Conservation (phyloP, 2,888 invertebrate genomes). For the Malacosoma neustria region DNA sequence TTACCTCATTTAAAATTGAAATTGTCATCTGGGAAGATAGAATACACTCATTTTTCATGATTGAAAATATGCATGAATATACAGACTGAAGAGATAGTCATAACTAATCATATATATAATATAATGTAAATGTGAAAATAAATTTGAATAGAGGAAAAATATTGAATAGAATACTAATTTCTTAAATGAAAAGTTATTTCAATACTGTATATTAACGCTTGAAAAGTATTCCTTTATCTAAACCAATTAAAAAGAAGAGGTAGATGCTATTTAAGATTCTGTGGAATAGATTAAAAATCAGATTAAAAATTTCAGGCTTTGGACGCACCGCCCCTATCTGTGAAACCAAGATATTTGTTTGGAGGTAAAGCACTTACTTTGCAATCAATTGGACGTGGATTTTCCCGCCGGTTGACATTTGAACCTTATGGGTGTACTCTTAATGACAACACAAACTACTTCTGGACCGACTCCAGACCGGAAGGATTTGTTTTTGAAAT, state of each 20-base stretch:
- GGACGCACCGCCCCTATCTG: constrained; percentile 55
- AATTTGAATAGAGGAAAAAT: constrained; percentile 5
- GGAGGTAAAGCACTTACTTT: constrained; percentile 79
- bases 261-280: neutral
- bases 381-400: constrained; percentile 82
- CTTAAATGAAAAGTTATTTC: too few relatives aligned
- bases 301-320: constrained; percentile 49
- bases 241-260: too few relatives aligned
- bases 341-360: constrained; percentile 76
- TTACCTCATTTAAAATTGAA: constrained; percentile 7
- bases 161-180: constrained; percentile 1
- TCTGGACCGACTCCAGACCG: constrained; percentile 85
- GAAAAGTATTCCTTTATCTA: too few relatives aligned
- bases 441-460: constrained; percentile 81
- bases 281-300: constrained; percentile 24
- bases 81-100: constrained; percentile 34
- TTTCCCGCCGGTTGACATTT: constrained; percentile 83
- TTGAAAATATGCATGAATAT: too few relatives aligned
- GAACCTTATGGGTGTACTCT: constrained; percentile 75
- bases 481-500: constrained; percentile 84
- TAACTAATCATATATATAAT: constrained; percentile 21
- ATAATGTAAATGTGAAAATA: constrained; percentile 6
- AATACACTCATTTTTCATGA: too few relatives aligned
- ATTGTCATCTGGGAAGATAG: neutral
- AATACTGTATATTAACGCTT: too few relatives aligned